Percentiles rank a stretch among this genome's conserved stretches.
Evolutionary conservation across 2,113 vertebrate species (phyloP).

Genomic region (Neogale vison): DNA sequence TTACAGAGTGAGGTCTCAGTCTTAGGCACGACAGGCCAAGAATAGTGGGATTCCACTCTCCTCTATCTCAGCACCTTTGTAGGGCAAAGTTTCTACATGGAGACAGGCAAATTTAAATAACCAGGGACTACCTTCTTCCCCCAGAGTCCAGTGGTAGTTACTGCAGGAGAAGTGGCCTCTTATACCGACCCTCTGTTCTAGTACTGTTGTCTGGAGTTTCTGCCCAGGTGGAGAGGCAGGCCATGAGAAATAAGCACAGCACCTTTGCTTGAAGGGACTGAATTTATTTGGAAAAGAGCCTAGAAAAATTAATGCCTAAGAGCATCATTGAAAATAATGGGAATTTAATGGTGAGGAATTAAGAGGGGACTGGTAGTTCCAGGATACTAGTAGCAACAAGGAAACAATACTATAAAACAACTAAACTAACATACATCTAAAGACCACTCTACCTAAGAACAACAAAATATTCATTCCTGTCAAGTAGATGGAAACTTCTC

Average conservation of each 20-base stretch:
- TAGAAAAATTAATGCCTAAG: background rate
- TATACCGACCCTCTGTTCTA: background rate
- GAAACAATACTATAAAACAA: conserved; percentile 7
- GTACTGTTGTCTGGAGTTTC: background rate
- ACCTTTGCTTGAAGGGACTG: background rate
- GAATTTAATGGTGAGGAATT: background rate
- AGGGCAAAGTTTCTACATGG: conserved; percentile 5
- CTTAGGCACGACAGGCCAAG: background rate
- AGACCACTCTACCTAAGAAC: background rate
- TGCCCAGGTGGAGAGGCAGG: background rate
- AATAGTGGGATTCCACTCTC: background rate
- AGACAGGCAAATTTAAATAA: conserved; percentile 21
- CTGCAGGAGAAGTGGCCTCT: background rate
- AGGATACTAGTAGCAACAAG: background rate
- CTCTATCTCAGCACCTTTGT: background rate
- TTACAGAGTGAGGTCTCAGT: background rate
- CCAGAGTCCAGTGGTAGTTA: background rate
- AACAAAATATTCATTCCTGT: background rate
- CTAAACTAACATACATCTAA: background rate
- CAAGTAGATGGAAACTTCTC: background rate
- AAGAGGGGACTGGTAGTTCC: background rate
- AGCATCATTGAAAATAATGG: background rate
- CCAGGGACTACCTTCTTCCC: background rate
- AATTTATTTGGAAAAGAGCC: conserved; percentile 19
- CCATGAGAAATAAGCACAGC: background rate